phyloP scores from a whole-genome alignment of 2,113 vertebrate genomes.

The Salvelinus fontinalis region DNA sequence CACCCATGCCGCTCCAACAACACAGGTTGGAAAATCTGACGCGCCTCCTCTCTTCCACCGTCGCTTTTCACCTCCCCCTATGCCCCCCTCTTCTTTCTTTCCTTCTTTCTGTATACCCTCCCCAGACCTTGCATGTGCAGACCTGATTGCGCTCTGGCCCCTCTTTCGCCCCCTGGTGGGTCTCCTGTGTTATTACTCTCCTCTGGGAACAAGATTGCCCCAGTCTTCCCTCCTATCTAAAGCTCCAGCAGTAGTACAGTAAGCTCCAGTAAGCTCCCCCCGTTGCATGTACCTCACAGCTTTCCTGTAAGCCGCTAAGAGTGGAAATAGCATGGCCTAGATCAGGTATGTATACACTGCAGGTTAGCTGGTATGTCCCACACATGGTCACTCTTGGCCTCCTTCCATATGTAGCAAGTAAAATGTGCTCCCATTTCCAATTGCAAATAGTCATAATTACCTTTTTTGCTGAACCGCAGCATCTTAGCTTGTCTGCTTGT shows the following conservation, averaged over 20 bases:
- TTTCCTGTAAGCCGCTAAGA: conserved; percentile 2
- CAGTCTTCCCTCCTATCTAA: not conserved
- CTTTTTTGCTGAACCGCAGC: no score
- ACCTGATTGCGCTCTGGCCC: conserved; percentile 36
- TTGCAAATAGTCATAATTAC: no score
- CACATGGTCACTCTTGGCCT: no score
- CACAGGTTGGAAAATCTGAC: conserved; percentile 91
- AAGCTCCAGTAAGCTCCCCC: not conserved
- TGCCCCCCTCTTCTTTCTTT: not conserved
- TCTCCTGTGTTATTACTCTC: not conserved
- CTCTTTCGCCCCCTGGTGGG: conserved; percentile 12
- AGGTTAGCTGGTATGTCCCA: no score
- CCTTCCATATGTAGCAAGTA: no score
- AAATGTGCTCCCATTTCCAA: no score
- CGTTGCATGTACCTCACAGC: conserved; percentile 22
- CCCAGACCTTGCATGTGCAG: conserved; percentile 58
- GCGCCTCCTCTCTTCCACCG: conserved; percentile 54
- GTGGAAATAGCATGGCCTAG: conserved; percentile 13
- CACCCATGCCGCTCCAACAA: conserved; percentile 72
- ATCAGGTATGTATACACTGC: conserved; percentile 29
- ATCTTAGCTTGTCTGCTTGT: no score
- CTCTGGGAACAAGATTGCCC: not conserved
- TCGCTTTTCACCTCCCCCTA: not conserved
- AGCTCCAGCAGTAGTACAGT: conserved; percentile 5
- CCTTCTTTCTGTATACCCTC: conserved; percentile 29